These are phyloP conservation scores for Venustoraphidia nigricollis DNA, from an alignment of 2,888 invertebrate species.

Conservation along the genomic window DNA sequence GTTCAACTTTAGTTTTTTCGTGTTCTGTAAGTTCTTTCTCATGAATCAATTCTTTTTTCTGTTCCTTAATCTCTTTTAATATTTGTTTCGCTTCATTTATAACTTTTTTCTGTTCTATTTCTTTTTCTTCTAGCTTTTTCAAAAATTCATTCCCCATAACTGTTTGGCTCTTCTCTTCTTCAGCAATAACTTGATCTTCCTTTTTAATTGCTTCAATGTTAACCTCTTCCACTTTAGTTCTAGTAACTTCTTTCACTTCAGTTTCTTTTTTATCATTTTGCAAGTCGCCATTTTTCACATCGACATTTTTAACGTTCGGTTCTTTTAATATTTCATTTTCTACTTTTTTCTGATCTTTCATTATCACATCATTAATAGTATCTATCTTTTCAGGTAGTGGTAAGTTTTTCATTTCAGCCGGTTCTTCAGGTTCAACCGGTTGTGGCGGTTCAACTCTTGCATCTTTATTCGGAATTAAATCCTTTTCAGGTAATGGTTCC, in stretches of 20 bases:
- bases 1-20: constrained; percentile 8
- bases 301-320: constrained; percentile 1
- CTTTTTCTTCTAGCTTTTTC: constrained; percentile 50
- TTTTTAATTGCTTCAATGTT: constrained; percentile 29
- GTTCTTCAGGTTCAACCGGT: constrained; percentile 22
- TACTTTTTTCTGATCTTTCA: constrained; percentile 10
- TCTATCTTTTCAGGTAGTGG: constrained; percentile 12
- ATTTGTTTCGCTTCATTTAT: constrained; percentile 51
- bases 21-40: constrained; percentile 23
- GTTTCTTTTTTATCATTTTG: constrained; percentile 28
- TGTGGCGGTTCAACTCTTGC: constrained; percentile 26
- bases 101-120: constrained; percentile 49
- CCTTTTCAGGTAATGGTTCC: constrained; percentile 9
- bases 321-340: constrained; percentile 6
- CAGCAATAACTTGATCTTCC: constrained; percentile 27
- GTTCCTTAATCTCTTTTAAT: constrained; percentile 40
- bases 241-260: constrained; percentile 18
- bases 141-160: constrained; percentile 26
- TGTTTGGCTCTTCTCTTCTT: constrained; percentile 22
- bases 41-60: constrained; percentile 33
- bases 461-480: constrained; percentile 27
- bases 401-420: constrained; percentile 16
- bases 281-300: constrained; percentile 10
- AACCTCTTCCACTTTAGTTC: constrained; percentile 28
- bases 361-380: constrained; percentile 7